phyloP scores from a whole-genome alignment of 2,888 invertebrate species.

The Lasioglossum zephyrum region DNA sequence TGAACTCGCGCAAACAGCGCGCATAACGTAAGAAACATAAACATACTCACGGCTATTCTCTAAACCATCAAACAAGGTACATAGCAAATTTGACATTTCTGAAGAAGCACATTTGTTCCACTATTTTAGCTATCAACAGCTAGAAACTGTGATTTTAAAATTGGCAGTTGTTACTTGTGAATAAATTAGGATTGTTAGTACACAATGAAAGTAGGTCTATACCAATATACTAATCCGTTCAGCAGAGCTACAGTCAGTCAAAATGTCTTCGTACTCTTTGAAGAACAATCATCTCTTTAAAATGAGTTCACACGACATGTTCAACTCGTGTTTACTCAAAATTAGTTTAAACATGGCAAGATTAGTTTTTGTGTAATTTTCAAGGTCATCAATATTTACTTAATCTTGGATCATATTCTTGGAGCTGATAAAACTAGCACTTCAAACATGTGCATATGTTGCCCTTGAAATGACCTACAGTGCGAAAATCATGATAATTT shows the following conservation, averaged over 20 bases:
- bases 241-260: not conserved
- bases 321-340: too few relatives aligned
- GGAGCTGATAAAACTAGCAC: too few relatives aligned
- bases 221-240: not conserved
- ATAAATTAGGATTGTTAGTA: not conserved
- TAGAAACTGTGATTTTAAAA: not conserved
- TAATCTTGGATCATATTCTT: too few relatives aligned
- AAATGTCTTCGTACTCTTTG: not conserved
- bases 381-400: too few relatives aligned
- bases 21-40: not conserved
- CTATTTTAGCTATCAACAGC: not conserved
- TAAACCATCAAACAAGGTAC: not conserved
- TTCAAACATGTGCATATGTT: too few relatives aligned
- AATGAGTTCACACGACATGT: not conserved
- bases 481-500: too few relatives aligned
- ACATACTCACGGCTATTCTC: conserved; percentile 7
- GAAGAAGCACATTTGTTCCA: not conserved
- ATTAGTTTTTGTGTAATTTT: too few relatives aligned
- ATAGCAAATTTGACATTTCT: conserved; percentile 25
- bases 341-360: too few relatives aligned
- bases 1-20: not conserved
- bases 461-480: too few relatives aligned
- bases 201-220: not conserved
- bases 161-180: not conserved
- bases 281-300: not conserved